Percentiles rank a stretch among this genome's conserved stretches.
Conservation (phyloP, 2,797 vertebrate genomes). For the Megalops cyprinoides region DNA sequence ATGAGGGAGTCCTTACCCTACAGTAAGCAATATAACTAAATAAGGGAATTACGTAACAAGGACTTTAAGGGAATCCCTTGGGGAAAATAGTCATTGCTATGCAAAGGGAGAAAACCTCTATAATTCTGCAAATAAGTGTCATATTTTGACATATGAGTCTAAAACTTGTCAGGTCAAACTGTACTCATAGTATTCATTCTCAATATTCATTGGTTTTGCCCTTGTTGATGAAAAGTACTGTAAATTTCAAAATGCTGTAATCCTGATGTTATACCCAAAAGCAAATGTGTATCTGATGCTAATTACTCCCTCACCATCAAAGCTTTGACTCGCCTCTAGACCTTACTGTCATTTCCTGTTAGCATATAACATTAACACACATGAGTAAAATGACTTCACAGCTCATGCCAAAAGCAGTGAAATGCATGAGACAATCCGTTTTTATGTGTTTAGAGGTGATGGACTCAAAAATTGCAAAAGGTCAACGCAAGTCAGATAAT, state of each 20-base stretch:
- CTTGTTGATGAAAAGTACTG: conserved; percentile 9
- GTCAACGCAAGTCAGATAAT: background rate
- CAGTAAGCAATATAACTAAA: background rate
- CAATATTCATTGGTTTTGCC: background rate
- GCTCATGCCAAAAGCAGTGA: background rate
- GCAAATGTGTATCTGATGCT: background rate
- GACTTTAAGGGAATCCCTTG: background rate
- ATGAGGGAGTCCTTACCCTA: background rate
- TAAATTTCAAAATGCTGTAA: background rate
- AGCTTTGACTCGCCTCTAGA: background rate
- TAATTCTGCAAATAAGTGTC: background rate
- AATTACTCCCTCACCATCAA: background rate
- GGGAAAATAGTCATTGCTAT: background rate
- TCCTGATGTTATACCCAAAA: background rate
- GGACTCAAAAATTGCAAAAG: background rate
- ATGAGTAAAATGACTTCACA: background rate
- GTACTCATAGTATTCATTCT: background rate
- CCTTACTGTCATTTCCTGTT: background rate
- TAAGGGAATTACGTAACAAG: background rate
- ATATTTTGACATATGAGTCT: background rate
- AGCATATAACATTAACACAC: background rate
- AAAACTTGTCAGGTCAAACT: background rate
- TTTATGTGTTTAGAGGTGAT: background rate
- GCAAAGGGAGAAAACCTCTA: background rate
- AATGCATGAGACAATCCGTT: background rate